These are phyloP conservation scores for Corythornis cristatus DNA, from an alignment of 2,113 vertebrate species.

Conservation along the genomic window DNA sequence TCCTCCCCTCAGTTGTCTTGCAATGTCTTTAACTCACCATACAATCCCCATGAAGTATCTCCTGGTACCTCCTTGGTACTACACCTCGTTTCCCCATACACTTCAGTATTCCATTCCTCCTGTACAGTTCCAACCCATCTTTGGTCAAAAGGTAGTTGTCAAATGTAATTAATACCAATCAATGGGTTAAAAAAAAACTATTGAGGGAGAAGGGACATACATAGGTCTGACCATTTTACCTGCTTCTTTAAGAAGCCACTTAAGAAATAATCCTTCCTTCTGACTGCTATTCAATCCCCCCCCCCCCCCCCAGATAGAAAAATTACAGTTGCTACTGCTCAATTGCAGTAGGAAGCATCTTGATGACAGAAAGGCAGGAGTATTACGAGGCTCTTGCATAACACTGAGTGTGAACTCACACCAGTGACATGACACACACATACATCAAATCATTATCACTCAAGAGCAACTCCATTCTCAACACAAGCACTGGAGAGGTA, in stretches of 20 bases:
- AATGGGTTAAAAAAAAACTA: not conserved
- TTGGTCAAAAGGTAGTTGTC: not conserved
- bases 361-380: not conserved
- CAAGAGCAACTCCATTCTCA: not conserved
- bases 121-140: not conserved
- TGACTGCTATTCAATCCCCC: not conserved
- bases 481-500: not conserved
- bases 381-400: conserved; percentile 6
- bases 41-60: not conserved
- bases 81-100: not conserved
- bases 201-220: not conserved
- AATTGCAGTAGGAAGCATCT: not conserved
- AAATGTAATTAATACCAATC: not conserved
- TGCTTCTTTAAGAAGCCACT: not conserved
- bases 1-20: not conserved
- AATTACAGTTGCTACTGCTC: not conserved
- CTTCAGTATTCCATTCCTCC: not conserved
- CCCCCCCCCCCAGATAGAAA: not conserved
- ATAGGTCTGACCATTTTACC: not conserved
- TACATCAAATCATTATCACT: not conserved
- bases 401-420: not conserved
- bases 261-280: not conserved
- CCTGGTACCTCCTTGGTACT: not conserved
- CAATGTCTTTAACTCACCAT: not conserved
- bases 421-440: not conserved